Evolutionary conservation across 1,140 invertebrate species (phyloP).

Genomic region (Hermetia illucens): DNA sequence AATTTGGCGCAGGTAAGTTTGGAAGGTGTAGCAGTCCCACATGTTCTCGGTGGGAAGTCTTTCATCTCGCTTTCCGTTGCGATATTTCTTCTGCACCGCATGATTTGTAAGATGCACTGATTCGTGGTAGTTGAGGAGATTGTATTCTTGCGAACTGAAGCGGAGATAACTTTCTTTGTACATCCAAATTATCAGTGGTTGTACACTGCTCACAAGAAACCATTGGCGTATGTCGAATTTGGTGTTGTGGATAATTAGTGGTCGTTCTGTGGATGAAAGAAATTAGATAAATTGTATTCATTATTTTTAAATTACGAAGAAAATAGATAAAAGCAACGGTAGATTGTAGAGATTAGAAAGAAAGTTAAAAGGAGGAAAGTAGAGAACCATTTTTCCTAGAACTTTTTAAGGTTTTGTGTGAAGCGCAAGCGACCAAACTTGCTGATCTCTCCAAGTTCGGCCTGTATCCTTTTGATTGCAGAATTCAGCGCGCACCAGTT

Average conservation of each 20-base stretch:
- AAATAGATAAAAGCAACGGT: too few relatives aligned
- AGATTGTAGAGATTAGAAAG: too few relatives aligned
- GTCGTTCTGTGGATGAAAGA: too few relatives aligned
- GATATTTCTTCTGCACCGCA: constrained; percentile 83
- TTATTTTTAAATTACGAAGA: too few relatives aligned
- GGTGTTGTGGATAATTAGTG: constrained; percentile 73
- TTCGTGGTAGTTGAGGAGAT: constrained; percentile 78
- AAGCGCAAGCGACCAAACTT: too few relatives aligned
- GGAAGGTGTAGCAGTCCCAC: constrained; percentile 73
- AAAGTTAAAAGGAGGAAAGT: too few relatives aligned
- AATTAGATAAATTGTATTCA: too few relatives aligned
- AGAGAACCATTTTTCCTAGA: too few relatives aligned
- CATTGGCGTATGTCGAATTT: constrained; percentile 91
- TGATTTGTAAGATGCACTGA: constrained; percentile 89
- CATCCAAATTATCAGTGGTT: constrained; percentile 86
- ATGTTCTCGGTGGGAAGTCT: constrained; percentile 62
- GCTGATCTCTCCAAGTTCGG: too few relatives aligned
- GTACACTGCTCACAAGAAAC: constrained; percentile 82
- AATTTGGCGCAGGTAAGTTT: constrained; percentile 52
- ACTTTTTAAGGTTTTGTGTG: too few relatives aligned
- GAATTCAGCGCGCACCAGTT: too few relatives aligned
- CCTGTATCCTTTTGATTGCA: too few relatives aligned
- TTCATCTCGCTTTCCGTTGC: constrained; percentile 60
- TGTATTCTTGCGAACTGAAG: constrained; percentile 86
- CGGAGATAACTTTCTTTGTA: constrained; percentile 83